Percentiles rank a stretch among this genome's conserved stretches.
Evolutionary conservation across 37 sponge, comb jelly and placozoan genomes (phyloP).

Genomic region (Theonella swinhoei): DNA sequence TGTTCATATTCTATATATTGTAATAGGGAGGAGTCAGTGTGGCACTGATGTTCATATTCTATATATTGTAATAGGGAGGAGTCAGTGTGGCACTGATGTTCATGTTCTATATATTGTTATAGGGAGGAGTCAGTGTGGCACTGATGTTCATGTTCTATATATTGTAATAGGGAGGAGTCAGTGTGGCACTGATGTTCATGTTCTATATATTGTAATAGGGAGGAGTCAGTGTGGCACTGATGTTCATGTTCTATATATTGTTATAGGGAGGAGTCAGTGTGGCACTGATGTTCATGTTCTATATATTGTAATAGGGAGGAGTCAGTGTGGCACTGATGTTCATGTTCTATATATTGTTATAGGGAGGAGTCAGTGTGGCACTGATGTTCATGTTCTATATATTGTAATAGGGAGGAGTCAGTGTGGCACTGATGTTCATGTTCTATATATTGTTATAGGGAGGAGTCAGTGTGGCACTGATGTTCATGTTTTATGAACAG

Average conservation of each 20-base stretch:
- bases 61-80: background rate
- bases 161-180: background rate
- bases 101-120: background rate
- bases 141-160: slow-evolving; percentile 1
- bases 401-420: too few relatives aligned
- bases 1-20: background rate
- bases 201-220: background rate
- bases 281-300: slow-evolving; percentile 4
- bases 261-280: background rate
- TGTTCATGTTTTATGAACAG: slow-evolving; percentile 6
- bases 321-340: slow-evolving; percentile 2
- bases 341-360: background rate
- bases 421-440: background rate
- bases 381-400: slow-evolving; percentile 3
- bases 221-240: background rate
- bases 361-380: background rate
- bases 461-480: background rate
- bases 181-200: background rate
- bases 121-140: background rate
- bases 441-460: background rate
- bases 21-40: background rate
- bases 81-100: slow-evolving; percentile 2
- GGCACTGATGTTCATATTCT: slow-evolving; percentile 3
- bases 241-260: background rate
- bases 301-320: background rate